phyloP scores from a whole-genome alignment of 2,797 vertebrate genomes.

The Micrastur ruficollis region DNA sequence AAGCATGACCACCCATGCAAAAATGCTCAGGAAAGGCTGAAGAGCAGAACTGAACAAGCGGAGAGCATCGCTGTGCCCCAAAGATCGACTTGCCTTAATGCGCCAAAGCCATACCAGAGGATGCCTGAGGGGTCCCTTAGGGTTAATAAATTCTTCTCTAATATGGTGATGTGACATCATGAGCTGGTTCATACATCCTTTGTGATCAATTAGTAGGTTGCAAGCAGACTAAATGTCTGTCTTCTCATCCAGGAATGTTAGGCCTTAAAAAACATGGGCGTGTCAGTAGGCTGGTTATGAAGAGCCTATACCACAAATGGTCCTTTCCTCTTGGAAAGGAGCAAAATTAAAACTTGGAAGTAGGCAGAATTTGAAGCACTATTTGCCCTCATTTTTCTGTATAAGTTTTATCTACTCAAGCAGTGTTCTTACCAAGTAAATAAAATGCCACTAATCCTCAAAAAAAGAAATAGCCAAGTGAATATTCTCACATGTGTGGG shows the following conservation, averaged over 20 bases:
- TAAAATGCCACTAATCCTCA: background rate
- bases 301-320: background rate
- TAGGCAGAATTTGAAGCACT: background rate
- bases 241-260: background rate
- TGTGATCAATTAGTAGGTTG: background rate
- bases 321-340: background rate
- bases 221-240: background rate
- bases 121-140: background rate
- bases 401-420: background rate
- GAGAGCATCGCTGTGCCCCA: background rate
- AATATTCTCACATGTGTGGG: rapidly evolving
- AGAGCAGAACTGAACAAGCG: background rate
- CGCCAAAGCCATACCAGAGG: background rate
- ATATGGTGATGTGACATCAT: background rate
- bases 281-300: background rate
- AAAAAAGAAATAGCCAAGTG: background rate
- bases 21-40: background rate
- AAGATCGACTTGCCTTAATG: background rate
- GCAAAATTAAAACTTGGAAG: background rate
- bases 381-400: background rate
- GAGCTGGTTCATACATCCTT: background rate
- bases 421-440: background rate
- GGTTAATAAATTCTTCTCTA: background rate
- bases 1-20: background rate
- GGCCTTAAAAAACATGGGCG: background rate